Conservation (phyloP, 2,888 invertebrate species). For the Philereme vetulata region DNA sequence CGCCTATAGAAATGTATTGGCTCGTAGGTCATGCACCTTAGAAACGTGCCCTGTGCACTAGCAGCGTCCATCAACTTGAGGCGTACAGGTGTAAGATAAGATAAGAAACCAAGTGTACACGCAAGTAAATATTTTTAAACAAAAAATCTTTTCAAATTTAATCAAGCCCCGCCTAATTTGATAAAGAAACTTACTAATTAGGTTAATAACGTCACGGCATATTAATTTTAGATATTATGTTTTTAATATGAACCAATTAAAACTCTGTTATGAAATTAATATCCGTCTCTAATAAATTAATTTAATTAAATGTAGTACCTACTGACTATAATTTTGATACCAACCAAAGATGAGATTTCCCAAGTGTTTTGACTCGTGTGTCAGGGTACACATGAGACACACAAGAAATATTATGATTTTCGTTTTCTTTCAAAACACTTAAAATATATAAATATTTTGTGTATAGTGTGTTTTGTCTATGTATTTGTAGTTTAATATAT, state of each 20-base stretch:
- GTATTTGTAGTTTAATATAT: too few relatives aligned
- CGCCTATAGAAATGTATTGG: too few relatives aligned
- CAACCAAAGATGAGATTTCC: conserved; percentile 20
- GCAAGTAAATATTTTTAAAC: background rate
- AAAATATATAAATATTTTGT: too few relatives aligned
- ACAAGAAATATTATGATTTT: too few relatives aligned
- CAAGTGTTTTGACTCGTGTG: conserved; percentile 9
- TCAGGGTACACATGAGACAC: too few relatives aligned
- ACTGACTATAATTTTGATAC: conserved; percentile 14
- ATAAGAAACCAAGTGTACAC: too few relatives aligned
- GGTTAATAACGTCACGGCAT: conserved; percentile 10
- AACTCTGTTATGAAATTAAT: conserved; percentile 19
- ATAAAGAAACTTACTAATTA: conserved; percentile 1
- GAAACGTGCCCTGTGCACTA: too few relatives aligned
- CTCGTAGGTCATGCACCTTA: too few relatives aligned
- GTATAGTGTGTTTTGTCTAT: too few relatives aligned
- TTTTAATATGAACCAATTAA: conserved; percentile 22
- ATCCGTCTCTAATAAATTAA: conserved; percentile 2
- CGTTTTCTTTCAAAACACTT: too few relatives aligned
- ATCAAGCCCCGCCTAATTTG: background rate
- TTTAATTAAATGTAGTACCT: conserved; percentile 28
- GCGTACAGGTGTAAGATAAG: too few relatives aligned
- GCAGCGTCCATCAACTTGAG: too few relatives aligned
- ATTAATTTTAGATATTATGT: conserved; percentile 11
- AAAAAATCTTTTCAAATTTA: background rate